These are phyloP conservation scores for Sminthurinus aureus DNA, from an alignment of 2,888 invertebrate genomes.

Conservation along the genomic window DNA sequence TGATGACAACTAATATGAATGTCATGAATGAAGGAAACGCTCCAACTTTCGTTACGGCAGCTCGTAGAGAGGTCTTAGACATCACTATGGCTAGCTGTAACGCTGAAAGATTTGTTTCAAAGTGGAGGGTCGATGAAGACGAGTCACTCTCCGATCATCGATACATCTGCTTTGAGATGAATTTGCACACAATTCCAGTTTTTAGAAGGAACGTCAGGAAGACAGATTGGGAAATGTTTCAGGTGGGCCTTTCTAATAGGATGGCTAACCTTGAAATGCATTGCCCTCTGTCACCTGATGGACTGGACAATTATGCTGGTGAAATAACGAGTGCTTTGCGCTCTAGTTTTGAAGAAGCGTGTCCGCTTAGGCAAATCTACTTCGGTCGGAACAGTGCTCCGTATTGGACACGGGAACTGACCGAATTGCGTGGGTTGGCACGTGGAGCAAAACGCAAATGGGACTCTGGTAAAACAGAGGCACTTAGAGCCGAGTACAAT, in stretches of 20 bases:
- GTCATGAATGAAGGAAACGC: background rate
- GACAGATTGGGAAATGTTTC: constrained; percentile 39
- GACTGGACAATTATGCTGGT: background rate
- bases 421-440: background rate
- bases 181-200: too few species aligned
- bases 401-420: constrained; percentile 38
- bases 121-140: background rate
- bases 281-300: too few species aligned
- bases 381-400: background rate
- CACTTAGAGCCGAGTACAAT: background rate
- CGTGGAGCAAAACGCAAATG: background rate
- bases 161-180: too few species aligned
- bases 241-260: background rate
- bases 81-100: constrained; percentile 3
- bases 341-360: constrained; percentile 4
- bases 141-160: too few species aligned
- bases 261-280: background rate
- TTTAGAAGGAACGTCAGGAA: too few species aligned
- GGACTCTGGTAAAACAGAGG: background rate
- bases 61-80: constrained; percentile 22
- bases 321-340: background rate
- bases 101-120: background rate
- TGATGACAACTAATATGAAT: background rate
- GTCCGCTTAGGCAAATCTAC: constrained; percentile 28
- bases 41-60: constrained; percentile 19